Conservation (phyloP, 1,140 invertebrate species). For the Piezodorus guildinii region DNA sequence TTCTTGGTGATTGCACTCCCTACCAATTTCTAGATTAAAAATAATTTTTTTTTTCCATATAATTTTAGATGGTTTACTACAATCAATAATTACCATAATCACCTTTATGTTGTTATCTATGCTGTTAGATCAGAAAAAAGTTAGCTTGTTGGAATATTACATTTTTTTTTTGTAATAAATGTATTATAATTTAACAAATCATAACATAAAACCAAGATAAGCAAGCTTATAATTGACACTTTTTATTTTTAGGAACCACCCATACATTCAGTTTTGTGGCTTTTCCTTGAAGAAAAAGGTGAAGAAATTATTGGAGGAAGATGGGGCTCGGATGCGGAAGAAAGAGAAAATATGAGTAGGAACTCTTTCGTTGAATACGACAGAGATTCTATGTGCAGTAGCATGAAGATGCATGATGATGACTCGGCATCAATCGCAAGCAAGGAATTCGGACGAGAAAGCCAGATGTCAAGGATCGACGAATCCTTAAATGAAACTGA, state of each 20-base stretch:
- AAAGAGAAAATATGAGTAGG: conserved; percentile 19
- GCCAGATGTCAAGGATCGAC: neutral
- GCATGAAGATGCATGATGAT: neutral
- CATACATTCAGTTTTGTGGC: conserved; percentile 20
- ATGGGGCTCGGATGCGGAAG: conserved; percentile 21
- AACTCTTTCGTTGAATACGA: conserved; percentile 19
- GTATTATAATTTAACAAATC: neutral
- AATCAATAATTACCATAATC: too few species aligned
- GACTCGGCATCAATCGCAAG: neutral
- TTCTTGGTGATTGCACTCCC: too few species aligned
- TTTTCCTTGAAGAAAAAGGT: conserved; percentile 19
- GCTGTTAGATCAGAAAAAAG: too few species aligned
- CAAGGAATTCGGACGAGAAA: neutral
- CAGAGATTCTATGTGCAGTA: conserved; percentile 1
- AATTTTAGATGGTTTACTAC: too few species aligned
- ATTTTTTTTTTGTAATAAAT: neutral
- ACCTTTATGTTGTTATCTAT: too few species aligned
- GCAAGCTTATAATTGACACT: too few species aligned
- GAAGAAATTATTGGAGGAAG: conserved; percentile 21
- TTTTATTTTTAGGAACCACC: neutral
- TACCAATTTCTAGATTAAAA: too few species aligned
- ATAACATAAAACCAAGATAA: too few species aligned
- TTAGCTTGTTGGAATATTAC: too few species aligned
- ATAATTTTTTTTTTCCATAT: too few species aligned
- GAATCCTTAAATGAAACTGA: neutral